Percentiles rank a stretch among this genome's conserved stretches.
These are phyloP conservation scores for Entomobrya proxima DNA, from an alignment of 2,888 invertebrate genomes.

Conservation along the genomic window DNA sequence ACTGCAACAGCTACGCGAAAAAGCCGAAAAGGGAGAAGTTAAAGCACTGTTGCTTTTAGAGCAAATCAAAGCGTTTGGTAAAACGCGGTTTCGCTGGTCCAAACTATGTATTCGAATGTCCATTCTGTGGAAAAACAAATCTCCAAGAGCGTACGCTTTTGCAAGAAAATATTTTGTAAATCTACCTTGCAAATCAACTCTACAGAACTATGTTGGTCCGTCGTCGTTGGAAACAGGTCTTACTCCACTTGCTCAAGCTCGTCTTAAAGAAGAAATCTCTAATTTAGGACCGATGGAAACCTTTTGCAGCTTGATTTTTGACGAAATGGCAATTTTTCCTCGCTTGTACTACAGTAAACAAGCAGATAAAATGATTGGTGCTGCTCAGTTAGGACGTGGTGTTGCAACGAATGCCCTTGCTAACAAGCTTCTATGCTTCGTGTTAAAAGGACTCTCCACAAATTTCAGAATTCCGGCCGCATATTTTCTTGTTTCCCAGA, in stretches of 20 bases:
- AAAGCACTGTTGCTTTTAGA: no score
- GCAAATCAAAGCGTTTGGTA: no score
- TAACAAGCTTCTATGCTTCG: constrained; percentile 58
- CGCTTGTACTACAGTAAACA: constrained; percentile 25
- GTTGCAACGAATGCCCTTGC: not conserved
- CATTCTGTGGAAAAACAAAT: no score
- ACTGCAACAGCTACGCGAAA: no score
- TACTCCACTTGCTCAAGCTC: not conserved
- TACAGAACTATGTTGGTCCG: constrained; percentile 42
- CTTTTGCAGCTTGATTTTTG: constrained; percentile 37
- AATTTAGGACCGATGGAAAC: not conserved
- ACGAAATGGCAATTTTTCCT: constrained; percentile 44
- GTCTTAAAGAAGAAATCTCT: constrained; percentile 36
- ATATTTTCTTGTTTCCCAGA: constrained; percentile 45
- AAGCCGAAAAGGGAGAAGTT: no score
- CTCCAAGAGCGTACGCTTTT: no score
- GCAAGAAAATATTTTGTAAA: no score
- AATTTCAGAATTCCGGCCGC: constrained; percentile 52
- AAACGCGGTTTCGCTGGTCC: no score
- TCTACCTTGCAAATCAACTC: no score
- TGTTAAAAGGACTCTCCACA: constrained; percentile 52
- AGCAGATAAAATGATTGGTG: constrained; percentile 43
- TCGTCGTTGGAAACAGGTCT: constrained; percentile 27
- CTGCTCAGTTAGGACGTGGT: not conserved
- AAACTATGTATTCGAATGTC: no score